Conservation (phyloP, 2,888 invertebrate species). For the Cephalotes varians region DNA sequence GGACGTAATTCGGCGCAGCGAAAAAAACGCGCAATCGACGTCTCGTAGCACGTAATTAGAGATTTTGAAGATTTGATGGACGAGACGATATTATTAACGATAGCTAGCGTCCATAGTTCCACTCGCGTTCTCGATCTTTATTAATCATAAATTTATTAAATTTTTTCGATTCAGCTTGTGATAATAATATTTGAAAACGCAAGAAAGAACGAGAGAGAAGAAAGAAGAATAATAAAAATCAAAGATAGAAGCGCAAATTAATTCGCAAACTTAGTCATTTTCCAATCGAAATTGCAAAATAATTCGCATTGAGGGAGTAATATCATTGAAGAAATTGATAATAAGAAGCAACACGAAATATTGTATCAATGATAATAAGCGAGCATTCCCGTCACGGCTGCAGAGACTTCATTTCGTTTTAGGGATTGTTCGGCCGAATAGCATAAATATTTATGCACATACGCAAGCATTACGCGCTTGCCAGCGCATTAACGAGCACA, state of each 20-base stretch:
- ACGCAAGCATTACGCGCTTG: constrained; percentile 64
- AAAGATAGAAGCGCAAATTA: neutral
- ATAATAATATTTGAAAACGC: neutral
- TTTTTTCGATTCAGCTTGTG: neutral
- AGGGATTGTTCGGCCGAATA: constrained; percentile 58
- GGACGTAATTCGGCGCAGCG: neutral
- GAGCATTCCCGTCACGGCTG: constrained; percentile 12
- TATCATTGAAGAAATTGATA: neutral
- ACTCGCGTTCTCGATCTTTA: neutral
- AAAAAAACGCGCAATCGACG: neutral
- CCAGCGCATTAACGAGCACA: constrained; percentile 69
- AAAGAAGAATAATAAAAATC: neutral
- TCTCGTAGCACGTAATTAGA: neutral
- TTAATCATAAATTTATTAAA: neutral
- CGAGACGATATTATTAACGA: neutral
- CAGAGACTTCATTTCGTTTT: constrained; percentile 57
- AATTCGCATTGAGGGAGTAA: neutral
- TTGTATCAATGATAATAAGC: constrained; percentile 38
- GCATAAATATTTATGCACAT: constrained; percentile 67
- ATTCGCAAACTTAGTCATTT: neutral
- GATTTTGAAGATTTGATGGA: neutral
- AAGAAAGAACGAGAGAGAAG: neutral
- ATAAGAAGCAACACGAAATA: constrained; percentile 34
- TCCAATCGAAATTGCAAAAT: neutral
- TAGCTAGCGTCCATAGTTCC: neutral